Conservation (phyloP, 1,140 invertebrate species). For the Leptonema lineaticorne region DNA sequence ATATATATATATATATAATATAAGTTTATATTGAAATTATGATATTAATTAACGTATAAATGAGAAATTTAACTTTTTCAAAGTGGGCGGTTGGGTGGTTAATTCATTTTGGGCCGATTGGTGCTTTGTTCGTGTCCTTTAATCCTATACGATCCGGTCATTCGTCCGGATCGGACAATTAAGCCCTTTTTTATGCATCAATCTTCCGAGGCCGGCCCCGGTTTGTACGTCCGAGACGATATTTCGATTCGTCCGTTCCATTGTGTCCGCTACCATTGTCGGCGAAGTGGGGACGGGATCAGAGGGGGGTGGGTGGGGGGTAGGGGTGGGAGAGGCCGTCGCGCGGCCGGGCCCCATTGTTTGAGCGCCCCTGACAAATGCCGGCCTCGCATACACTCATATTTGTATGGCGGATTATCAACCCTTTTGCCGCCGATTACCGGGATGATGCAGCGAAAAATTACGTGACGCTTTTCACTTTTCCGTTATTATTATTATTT, state of each 20-base stretch:
- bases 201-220: constrained; percentile 10
- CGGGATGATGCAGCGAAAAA: background rate
- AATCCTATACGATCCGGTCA: background rate
- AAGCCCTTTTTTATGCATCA: constrained; percentile 26
- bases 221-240: constrained; percentile 13
- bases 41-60: too few relatives aligned
- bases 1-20: background rate
- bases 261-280: constrained; percentile 22
- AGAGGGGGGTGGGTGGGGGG: too few relatives aligned
- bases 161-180: constrained; percentile 7
- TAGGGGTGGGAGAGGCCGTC: too few relatives aligned
- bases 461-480: background rate
- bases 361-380: constrained; percentile 20
- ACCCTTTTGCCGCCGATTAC: background rate
- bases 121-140: background rate
- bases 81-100: background rate
- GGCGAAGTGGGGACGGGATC: too few relatives aligned
- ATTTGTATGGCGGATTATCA: constrained; percentile 17
- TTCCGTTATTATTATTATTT: too few relatives aligned
- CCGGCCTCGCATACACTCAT: background rate
- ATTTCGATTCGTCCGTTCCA: constrained; percentile 2
- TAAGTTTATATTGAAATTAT: background rate
- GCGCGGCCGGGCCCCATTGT: constrained; percentile 8
- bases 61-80: too few relatives aligned
- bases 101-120: background rate